Conservation (phyloP, 23 tunicate species). For the Ascidia mentula region DNA sequence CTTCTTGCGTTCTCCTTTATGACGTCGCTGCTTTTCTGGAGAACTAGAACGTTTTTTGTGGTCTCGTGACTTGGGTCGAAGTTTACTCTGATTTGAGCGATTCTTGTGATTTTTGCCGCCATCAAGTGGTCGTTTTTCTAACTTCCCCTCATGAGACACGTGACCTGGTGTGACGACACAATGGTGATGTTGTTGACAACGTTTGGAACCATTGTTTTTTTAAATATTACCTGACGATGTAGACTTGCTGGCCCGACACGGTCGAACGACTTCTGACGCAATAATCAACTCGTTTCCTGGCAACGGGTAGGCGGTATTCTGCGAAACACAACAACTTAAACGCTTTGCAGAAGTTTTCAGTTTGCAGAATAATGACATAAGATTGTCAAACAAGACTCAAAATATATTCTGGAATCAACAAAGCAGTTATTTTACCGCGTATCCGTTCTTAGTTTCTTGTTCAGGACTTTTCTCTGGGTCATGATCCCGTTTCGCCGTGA, state of each 20-base stretch:
- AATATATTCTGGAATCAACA: no score
- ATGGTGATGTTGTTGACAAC: no score
- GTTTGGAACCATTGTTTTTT: not conserved
- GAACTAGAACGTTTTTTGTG: not conserved
- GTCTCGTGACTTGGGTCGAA: not conserved
- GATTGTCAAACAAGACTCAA: not conserved
- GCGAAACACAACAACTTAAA: not conserved
- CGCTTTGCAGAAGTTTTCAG: not conserved
- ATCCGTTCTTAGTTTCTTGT: not conserved
- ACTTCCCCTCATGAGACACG: not conserved
- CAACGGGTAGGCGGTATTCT: not conserved
- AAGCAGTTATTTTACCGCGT: not conserved
- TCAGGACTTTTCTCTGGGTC: not conserved
- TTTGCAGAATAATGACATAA: not conserved
- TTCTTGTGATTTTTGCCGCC: not conserved
- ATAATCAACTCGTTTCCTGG: constrained; percentile 2
- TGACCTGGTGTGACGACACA: not conserved
- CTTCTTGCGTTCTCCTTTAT: not conserved
- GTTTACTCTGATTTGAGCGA: not conserved
- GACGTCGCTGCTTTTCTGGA: not conserved
- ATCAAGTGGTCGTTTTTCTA: not conserved
- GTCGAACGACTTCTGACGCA: constrained; percentile 4
- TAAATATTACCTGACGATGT: not conserved
- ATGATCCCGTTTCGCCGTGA: constrained; percentile 7
- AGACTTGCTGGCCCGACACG: constrained; percentile 9